A percentile compares a stretch with the other conserved stretches of the same genome.
Conservation (phyloP, 2,797 vertebrate species). For the Enteromius afrohamiltoni region DNA sequence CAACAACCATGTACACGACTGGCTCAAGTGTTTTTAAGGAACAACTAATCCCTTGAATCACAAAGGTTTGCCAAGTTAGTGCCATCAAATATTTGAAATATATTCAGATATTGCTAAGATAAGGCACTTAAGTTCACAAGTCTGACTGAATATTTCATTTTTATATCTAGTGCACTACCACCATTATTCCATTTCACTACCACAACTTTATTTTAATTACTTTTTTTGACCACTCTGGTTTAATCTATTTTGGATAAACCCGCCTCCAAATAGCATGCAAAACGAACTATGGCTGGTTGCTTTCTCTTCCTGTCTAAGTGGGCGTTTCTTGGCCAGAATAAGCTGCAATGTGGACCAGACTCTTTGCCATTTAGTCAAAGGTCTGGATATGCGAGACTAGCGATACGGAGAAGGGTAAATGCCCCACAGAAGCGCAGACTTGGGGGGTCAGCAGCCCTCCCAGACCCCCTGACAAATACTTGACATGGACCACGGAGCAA, state of each 20-base stretch:
- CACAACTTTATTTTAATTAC: not conserved
- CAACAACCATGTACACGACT: not conserved
- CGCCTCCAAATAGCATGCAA: constrained; percentile 12
- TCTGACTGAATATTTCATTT: not conserved
- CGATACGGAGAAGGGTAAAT: constrained; percentile 36
- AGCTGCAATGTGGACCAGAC: constrained; percentile 27
- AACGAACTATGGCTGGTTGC: constrained; percentile 6
- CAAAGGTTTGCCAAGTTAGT: not conserved
- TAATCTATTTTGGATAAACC: constrained; percentile 17
- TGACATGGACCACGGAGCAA: constrained; percentile 64
- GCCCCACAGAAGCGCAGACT: constrained; percentile 56
- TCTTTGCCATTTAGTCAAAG: constrained; percentile 46
- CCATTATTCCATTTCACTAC: not conserved
- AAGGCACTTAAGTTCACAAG: not conserved
- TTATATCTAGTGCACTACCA: not conserved
- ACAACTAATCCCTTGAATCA: not conserved
- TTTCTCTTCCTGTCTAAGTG: constrained; percentile 20
- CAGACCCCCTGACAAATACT: constrained; percentile 63
- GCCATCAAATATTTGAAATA: not conserved
- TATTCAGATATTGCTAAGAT: not conserved
- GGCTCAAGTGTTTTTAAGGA: not conserved
- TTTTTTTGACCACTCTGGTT: not conserved
- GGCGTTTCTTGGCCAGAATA: constrained; percentile 38
- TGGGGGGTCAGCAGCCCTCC: constrained; percentile 62
- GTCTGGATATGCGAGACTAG: constrained; percentile 60